Evolutionary conservation across 2,888 invertebrate species (phyloP).

Genomic region (Chloroclystis v-ata): DNA sequence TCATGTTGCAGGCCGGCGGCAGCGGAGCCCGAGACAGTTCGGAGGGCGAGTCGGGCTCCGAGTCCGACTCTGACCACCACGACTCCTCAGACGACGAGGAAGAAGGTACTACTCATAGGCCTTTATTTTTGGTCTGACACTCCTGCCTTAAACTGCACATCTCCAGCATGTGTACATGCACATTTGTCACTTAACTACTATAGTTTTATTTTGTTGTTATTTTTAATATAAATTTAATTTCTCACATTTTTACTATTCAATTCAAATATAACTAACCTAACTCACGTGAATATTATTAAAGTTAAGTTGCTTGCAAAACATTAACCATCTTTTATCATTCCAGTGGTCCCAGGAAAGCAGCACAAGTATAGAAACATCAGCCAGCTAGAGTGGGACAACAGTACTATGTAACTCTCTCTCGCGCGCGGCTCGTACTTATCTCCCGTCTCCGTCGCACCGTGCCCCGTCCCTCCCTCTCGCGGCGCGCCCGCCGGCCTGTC

Average conservation of each 20-base stretch:
- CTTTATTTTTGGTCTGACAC: neutral
- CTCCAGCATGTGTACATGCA: too few relatives aligned
- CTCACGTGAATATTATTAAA: too few relatives aligned
- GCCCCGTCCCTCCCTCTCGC: conserved; percentile 28
- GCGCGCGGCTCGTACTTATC: conserved; percentile 42
- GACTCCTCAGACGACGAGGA: conserved; percentile 79
- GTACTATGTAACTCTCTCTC: conserved; percentile 81
- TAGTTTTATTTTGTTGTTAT: too few relatives aligned
- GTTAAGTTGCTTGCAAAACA: neutral
- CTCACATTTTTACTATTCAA: too few relatives aligned
- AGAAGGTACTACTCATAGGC: conserved; percentile 44
- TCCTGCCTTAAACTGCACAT: too few relatives aligned
- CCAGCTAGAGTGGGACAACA: conserved; percentile 88
- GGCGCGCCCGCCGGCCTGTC: conserved; percentile 24
- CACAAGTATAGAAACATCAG: conserved; percentile 85
- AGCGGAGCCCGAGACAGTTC: conserved; percentile 55
- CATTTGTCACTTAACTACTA: too few relatives aligned
- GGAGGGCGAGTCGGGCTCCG: conserved; percentile 70
- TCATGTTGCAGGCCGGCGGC: conserved; percentile 23
- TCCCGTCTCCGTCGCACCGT: conserved; percentile 24
- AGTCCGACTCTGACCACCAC: conserved; percentile 72
- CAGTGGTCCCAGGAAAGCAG: conserved; percentile 72
- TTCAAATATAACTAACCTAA: too few relatives aligned
- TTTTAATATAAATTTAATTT: too few relatives aligned
- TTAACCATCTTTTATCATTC: conserved; percentile 9